Conservation (phyloP, 2,888 invertebrate genomes). For the Agrotis exclamationis region DNA sequence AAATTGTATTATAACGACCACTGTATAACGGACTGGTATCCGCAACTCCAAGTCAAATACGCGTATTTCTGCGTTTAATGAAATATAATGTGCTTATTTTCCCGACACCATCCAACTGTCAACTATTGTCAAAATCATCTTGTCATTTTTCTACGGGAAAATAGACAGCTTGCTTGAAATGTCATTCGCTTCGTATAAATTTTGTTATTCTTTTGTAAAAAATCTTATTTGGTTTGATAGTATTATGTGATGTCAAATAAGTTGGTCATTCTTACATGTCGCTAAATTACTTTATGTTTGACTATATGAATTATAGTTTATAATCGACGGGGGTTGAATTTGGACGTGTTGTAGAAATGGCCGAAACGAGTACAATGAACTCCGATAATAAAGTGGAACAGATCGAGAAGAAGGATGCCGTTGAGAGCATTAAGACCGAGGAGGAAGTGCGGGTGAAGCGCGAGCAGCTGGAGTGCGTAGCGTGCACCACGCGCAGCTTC, state of each 20-base stretch:
- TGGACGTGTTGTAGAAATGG: slow-evolving; percentile 71
- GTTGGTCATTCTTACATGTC: slow-evolving; percentile 17
- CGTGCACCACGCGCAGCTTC: slow-evolving; percentile 76
- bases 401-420: slow-evolving; percentile 70
- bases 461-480: slow-evolving; percentile 81
- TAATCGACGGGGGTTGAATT: slow-evolving; percentile 34
- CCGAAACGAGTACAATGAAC: slow-evolving; percentile 80
- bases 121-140: slow-evolving; percentile 28
- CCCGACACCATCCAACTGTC: slow-evolving; percentile 15
- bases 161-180: slow-evolving; percentile 58
- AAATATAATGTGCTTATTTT: slow-evolving; percentile 8
- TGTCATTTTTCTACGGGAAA: slow-evolving; percentile 58
- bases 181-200: slow-evolving; percentile 64
- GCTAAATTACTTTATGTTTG: slow-evolving; percentile 23
- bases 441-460: slow-evolving; percentile 78
- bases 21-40: no score
- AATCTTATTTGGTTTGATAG: slow-evolving; percentile 48
- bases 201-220: slow-evolving; percentile 63
- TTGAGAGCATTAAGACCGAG: slow-evolving; percentile 75
- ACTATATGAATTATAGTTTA: slow-evolving; percentile 18
- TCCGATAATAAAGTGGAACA: slow-evolving; percentile 71
- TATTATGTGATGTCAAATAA: slow-evolving; percentile 45
- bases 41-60: no score
- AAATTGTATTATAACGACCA: no score
- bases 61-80: slow-evolving; percentile 19